A percentile compares a stretch with the other conserved stretches of the same genome.
These are phyloP conservation scores for Caranx melampygus DNA, from an alignment of 2,113 vertebrate genomes.

Conservation along the genomic window DNA sequence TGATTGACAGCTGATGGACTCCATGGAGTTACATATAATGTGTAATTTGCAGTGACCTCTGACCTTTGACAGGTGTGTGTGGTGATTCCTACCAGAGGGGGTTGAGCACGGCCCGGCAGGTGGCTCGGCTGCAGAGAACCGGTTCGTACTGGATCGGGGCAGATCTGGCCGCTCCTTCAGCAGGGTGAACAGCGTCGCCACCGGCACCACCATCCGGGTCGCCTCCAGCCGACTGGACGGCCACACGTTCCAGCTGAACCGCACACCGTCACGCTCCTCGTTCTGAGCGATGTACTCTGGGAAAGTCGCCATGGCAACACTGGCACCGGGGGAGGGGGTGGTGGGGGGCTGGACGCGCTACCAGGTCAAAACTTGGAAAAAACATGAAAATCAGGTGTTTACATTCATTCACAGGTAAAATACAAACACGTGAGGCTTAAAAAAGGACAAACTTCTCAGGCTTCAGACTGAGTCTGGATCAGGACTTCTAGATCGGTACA, in stretches of 20 bases:
- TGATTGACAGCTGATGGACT: too few species aligned
- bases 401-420: too few species aligned
- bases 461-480: too few species aligned
- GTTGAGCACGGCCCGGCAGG: conserved; percentile 96
- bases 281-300: conserved; percentile 98
- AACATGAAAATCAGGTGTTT: too few species aligned
- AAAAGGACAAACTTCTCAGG: too few species aligned
- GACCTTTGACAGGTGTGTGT: neutral
- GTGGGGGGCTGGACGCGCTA: neutral
- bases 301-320: conserved; percentile 92
- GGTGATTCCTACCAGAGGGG: conserved; percentile 90
- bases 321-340: neutral
- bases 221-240: conserved; percentile 97
- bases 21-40: too few species aligned
- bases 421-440: too few species aligned
- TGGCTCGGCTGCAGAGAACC: conserved; percentile 95
- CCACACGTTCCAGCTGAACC: conserved; percentile 99
- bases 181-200: conserved; percentile 92
- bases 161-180: conserved; percentile 93
- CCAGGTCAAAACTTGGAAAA: conserved; percentile 10
- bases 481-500: too few species aligned
- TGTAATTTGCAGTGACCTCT: neutral
- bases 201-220: conserved; percentile 96
- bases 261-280: conserved; percentile 96
- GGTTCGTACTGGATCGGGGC: conserved; percentile 98